phyloP scores from a whole-genome alignment of 2,113 vertebrate species.

The Nesoenas mayeri region DNA sequence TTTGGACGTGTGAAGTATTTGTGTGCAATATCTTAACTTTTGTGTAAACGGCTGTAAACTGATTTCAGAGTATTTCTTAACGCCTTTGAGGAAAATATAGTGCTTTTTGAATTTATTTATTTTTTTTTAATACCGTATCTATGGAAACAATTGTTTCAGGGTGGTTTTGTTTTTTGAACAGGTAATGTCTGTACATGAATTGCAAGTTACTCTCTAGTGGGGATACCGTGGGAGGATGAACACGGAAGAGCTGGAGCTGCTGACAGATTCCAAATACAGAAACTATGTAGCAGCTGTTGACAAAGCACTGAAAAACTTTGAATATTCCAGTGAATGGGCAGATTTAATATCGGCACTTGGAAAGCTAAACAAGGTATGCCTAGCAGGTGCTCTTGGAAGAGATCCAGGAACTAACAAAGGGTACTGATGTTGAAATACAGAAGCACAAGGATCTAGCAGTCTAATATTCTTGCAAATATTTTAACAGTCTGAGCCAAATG shows the following conservation, averaged over 20 bases:
- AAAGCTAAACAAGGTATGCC: conserved; percentile 95
- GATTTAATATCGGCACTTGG: conserved; percentile 98
- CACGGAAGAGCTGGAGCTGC: conserved; percentile 95
- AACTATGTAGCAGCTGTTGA: conserved; percentile 98
- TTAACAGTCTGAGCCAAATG: background rate
- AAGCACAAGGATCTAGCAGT: background rate
- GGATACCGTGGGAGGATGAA: conserved; percentile 93
- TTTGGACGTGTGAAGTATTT: background rate
- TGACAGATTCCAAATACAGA: conserved; percentile 97
- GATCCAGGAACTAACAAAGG: background rate
- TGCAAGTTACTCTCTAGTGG: conserved; percentile 78
- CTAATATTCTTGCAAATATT: background rate
- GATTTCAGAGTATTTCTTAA: background rate
- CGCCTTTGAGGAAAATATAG: background rate
- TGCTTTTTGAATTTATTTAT: background rate
- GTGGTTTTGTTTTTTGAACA: conserved; percentile 47
- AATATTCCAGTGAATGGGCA: conserved; percentile 99
- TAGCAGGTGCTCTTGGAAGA: background rate
- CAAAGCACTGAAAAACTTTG: conserved; percentile 98
- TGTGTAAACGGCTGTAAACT: background rate
- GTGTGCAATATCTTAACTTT: background rate
- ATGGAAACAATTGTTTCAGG: background rate
- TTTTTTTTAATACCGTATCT: background rate
- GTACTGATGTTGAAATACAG: background rate
- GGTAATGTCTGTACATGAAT: conserved; percentile 85